A percentile compares a stretch with the other conserved stretches of the same genome.
phyloP scores from a whole-genome alignment of 2,113 vertebrate genomes.

The Odocoileus hemionus region DNA sequence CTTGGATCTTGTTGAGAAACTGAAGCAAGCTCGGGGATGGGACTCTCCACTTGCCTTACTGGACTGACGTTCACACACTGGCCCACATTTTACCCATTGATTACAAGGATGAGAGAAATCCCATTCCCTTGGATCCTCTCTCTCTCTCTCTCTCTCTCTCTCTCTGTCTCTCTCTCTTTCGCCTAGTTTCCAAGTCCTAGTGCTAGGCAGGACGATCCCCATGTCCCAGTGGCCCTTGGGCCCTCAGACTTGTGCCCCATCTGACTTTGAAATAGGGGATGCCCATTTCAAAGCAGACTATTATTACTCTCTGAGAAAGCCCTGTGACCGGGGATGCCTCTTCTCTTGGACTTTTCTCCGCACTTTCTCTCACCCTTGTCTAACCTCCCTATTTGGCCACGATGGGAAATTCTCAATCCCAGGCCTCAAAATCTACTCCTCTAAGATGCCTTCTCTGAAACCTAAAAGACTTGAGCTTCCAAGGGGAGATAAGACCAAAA shows the following conservation, averaged over 20 bases:
- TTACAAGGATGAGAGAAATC: neutral
- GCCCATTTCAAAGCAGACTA: too few species aligned
- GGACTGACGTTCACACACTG: neutral
- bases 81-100: neutral
- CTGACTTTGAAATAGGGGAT: too few species aligned
- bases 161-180: too few species aligned
- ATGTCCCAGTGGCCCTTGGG: fast-evolving
- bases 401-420: neutral
- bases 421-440: neutral
- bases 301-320: too few species aligned
- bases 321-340: too few species aligned
- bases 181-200: too few species aligned
- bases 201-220: neutral
- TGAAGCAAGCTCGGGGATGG: neutral
- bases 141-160: too few species aligned
- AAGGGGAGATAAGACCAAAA: neutral
- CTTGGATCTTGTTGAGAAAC: neutral
- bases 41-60: neutral
- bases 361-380: too few species aligned
- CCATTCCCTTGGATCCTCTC: neutral
- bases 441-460: neutral
- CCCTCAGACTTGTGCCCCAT: too few species aligned
- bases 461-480: neutral
- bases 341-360: too few species aligned
- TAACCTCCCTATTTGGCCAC: too few species aligned